These are phyloP conservation scores for Holcopasites calliopsidis DNA, from an alignment of 1,140 invertebrate species.

Conservation along the genomic window DNA sequence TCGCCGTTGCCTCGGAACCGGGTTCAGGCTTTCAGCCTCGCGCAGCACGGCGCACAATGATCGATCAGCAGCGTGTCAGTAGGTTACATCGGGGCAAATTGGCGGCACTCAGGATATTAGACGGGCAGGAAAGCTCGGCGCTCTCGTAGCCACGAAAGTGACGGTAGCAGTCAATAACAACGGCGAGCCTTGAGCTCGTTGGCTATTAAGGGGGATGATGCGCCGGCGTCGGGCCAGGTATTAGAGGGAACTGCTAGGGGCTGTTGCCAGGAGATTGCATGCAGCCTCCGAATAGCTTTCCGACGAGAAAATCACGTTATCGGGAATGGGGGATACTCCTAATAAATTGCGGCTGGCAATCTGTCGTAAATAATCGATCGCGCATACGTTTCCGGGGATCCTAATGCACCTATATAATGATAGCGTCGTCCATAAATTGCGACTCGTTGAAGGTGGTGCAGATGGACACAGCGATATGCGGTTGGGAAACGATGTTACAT, in stretches of 20 bases:
- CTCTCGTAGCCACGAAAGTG: slow-evolving; percentile 36
- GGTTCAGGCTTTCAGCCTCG: not conserved
- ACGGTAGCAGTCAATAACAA: slow-evolving; percentile 56
- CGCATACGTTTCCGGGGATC: not conserved
- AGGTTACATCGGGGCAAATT: slow-evolving; percentile 72
- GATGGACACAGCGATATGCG: too few relatives aligned
- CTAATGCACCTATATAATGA: not conserved
- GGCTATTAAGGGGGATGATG: slow-evolving; percentile 53
- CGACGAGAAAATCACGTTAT: slow-evolving; percentile 42
- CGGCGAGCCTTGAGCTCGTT: slow-evolving; percentile 35
- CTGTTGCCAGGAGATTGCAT: slow-evolving; percentile 49
- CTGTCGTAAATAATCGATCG: slow-evolving; percentile 37
- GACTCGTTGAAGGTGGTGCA: not conserved
- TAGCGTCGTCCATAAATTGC: not conserved
- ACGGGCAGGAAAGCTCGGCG: slow-evolving; percentile 49
- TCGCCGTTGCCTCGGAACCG: not conserved
- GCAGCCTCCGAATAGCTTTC: slow-evolving; percentile 31
- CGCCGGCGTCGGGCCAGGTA: slow-evolving; percentile 42
- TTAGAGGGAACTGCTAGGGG: slow-evolving; percentile 44
- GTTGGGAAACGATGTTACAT: too few relatives aligned
- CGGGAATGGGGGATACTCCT: slow-evolving; percentile 14
- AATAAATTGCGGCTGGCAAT: slow-evolving; percentile 14
- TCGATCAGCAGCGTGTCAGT: slow-evolving; percentile 71
- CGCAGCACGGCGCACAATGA: slow-evolving; percentile 48
- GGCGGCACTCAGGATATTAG: slow-evolving; percentile 76